phyloP scores from a whole-genome alignment of 2,888 invertebrate genomes.

The Nomada hirtipes region DNA sequence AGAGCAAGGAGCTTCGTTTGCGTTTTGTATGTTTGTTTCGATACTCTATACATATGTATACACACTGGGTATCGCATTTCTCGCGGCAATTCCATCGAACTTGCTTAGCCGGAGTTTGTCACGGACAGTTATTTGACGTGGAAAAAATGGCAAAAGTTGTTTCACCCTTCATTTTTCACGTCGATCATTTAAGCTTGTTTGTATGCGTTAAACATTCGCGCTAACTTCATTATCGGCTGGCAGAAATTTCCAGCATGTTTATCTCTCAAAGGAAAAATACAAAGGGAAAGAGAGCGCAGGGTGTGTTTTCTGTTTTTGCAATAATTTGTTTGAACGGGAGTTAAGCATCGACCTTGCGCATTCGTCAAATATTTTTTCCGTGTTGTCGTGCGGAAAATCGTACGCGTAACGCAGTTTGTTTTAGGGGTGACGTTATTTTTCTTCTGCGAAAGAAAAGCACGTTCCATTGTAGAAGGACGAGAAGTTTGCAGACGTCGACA shows the following conservation, averaged over 20 bases:
- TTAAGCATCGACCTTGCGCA: conserved; percentile 8
- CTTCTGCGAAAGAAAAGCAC: neutral
- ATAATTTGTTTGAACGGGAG: neutral
- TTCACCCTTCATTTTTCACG: conserved; percentile 18
- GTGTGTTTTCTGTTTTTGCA: neutral
- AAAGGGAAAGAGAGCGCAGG: no score
- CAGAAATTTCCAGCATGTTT: neutral
- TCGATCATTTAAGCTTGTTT: conserved; percentile 2
- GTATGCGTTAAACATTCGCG: neutral
- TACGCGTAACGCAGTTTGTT: conserved; percentile 21
- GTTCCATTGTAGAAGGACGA: neutral
- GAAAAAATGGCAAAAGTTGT: conserved; percentile 34
- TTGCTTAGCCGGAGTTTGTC: neutral
- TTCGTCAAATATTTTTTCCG: neutral
- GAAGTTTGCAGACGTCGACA: conserved; percentile 8
- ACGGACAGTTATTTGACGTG: conserved; percentile 37
- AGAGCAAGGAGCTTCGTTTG: no score
- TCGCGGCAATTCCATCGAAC: neutral
- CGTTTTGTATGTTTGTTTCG: no score
- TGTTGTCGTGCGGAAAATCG: neutral
- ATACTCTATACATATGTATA: no score
- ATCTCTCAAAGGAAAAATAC: no score
- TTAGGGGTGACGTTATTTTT: conserved; percentile 11
- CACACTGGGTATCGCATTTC: neutral
- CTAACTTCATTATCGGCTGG: neutral